Percentiles rank a stretch among this genome's conserved stretches.
phyloP scores from a whole-genome alignment of 1,140 invertebrate genomes.

The Lepidostoma basale region DNA sequence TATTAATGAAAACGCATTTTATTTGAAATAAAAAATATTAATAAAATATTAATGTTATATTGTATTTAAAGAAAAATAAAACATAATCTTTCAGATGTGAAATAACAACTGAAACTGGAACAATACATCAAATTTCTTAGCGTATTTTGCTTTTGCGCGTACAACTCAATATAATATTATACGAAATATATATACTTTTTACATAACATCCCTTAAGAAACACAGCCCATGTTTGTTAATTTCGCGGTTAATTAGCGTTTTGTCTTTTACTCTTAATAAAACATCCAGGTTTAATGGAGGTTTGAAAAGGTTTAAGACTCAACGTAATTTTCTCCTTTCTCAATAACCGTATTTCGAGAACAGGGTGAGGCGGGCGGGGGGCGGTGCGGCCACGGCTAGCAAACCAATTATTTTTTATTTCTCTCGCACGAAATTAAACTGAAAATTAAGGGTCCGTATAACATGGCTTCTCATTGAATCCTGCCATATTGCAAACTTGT shows the following conservation, averaged over 20 bases:
- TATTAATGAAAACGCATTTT: too few species aligned
- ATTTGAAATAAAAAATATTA: too few species aligned
- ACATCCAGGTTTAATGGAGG: neutral
- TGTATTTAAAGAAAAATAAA: too few species aligned
- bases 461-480: neutral
- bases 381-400: too few species aligned
- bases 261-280: neutral
- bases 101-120: too few species aligned
- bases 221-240: neutral
- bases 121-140: too few species aligned
- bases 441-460: neutral
- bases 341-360: neutral
- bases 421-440: neutral
- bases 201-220: too few species aligned
- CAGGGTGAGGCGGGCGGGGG: neutral
- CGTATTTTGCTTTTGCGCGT: too few species aligned
- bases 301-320: neutral
- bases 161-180: too few species aligned
- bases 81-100: too few species aligned
- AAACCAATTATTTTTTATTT: constrained; percentile 3
- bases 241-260: neutral
- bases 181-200: too few species aligned
- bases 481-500: neutral
- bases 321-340: neutral
- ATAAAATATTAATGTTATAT: too few species aligned